Percentiles rank a stretch among this genome's conserved stretches.
Evolutionary conservation across 2,888 invertebrate genomes (phyloP).

Genomic region (Dynastes hyllus): DNA sequence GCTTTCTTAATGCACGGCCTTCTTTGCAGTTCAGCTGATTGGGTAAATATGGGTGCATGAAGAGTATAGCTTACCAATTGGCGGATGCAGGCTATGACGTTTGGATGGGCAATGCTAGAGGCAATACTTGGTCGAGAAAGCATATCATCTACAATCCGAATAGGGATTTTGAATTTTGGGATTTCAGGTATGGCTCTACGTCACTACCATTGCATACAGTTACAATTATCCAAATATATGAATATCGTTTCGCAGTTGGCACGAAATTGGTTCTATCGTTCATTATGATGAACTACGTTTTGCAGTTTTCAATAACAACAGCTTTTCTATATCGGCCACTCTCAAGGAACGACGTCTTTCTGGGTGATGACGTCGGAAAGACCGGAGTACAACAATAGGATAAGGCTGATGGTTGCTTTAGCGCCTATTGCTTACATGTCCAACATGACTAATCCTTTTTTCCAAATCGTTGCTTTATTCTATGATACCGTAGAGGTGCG

Average conservation of each 20-base stretch:
- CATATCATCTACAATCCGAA: conserved; percentile 68
- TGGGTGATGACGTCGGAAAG: conserved; percentile 79
- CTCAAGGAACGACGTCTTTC: conserved; percentile 82
- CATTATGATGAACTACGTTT: conserved; percentile 83
- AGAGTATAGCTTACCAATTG: conserved; percentile 71
- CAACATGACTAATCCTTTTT: conserved; percentile 44
- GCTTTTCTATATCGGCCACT: conserved; percentile 87
- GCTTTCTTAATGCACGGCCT: conserved; percentile 74
- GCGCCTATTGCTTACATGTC: conserved; percentile 71
- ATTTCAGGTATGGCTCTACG: conserved; percentile 47
- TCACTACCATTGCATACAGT: no score
- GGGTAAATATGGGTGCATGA: conserved; percentile 73
- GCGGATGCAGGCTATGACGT: conserved; percentile 70
- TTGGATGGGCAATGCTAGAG: conserved; percentile 78
- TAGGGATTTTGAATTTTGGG: conserved; percentile 56
- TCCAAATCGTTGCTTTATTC: not conserved
- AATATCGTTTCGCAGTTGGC: conserved; percentile 72
- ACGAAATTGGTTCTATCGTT: conserved; percentile 85
- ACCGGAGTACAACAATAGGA: conserved; percentile 79
- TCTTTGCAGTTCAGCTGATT: conserved; percentile 73
- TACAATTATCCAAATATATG: no score
- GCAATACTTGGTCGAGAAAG: conserved; percentile 74
- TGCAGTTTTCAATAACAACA: conserved; percentile 73
- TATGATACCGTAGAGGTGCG: conserved; percentile 15
- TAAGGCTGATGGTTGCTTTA: conserved; percentile 77